phyloP scores from a whole-genome alignment of 2,888 invertebrate genomes.

The Entomobrya proxima region DNA sequence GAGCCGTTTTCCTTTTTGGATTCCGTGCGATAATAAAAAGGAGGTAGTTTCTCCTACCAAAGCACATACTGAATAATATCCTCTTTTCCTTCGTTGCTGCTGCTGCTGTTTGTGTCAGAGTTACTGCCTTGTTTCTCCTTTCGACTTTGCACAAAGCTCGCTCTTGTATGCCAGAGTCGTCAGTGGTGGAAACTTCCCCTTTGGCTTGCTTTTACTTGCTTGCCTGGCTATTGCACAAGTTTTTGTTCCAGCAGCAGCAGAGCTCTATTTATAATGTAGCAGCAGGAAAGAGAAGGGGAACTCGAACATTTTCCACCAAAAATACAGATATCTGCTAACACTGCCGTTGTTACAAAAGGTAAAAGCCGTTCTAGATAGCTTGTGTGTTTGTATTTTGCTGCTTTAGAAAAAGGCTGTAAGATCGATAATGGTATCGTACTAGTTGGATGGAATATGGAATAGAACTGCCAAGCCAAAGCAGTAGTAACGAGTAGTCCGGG shows the following conservation, averaged over 20 bases:
- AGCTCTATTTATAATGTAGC: constrained; percentile 56
- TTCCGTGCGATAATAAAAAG: not conserved
- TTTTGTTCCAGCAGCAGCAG: constrained; percentile 22
- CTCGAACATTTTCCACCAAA: constrained; percentile 29
- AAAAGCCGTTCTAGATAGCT: not conserved
- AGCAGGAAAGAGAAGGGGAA: constrained; percentile 38
- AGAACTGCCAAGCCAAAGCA: not conserved
- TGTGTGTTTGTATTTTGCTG: not conserved
- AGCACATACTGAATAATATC: constrained; percentile 22
- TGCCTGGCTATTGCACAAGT: constrained; percentile 32
- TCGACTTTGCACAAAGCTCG: not conserved
- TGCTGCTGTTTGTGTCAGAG: not conserved
- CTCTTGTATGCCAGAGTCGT: constrained; percentile 14
- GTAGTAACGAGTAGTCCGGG: not conserved
- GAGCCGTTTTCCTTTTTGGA: not conserved
- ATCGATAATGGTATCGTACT: constrained; percentile 43
- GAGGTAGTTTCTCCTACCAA: not conserved
- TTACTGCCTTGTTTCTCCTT: not conserved
- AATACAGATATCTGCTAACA: constrained; percentile 23
- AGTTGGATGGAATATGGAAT: not conserved
- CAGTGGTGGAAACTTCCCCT: constrained; percentile 38
- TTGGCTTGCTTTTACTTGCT: constrained; percentile 27
- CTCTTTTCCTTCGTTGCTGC: constrained; percentile 29
- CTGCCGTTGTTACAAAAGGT: constrained; percentile 28
- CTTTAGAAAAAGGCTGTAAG: constrained; percentile 13